Base-by-base conservation (phyloP, 2,113 vertebrate genomes). In the Vulpes ferrilata region DNA sequence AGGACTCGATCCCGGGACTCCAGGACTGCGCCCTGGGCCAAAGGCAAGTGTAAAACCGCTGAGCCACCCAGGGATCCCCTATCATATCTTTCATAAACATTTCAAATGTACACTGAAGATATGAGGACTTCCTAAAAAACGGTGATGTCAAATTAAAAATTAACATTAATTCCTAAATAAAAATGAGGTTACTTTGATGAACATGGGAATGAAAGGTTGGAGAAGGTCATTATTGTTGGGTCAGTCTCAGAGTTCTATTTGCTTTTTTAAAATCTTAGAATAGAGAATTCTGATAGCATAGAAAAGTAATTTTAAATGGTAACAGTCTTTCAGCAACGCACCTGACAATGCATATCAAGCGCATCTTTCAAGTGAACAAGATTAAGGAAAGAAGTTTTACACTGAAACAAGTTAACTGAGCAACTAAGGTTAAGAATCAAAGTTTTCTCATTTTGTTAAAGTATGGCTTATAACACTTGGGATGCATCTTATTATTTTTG, bases 381-480 rank as follows among this genome's bases (percentile, higher is more conserved):
- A 71, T 57, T 96, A 86, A 79, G 48, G 82, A 78, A 12, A 15
- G 43, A 65, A 13, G 15, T 78, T 95, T 81, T 27, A 78, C 5
- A 59, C 48, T 76, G 81, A 90, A 88, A 86, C 10, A 82, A 65
- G 19, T 69, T 88, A 76, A 64, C 48, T 90, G 27, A 90, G 22
- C 7, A 93, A 7, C 13, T 78, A 30, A 64, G 43, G 15, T 62
- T 93, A 92, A 74, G 51, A 85, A 96, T 85, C 19, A 62, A 35
- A 79, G 23, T 67, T 88, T 64, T 79, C 55, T 67, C 55, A 64
- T 59, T 81, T 71, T 86, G 60, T 71, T 89, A 93, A 96, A 92
- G 93, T 67, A 13, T 55, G 3, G 32, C 53, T 93, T 95, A 60
- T 16, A 13, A 27, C 4, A 81, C 5, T 43, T 73, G 25, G 1